Percentiles rank a stretch among this genome's conserved stretches.
Evolutionary conservation across 2,888 invertebrate species (phyloP).

Genomic region (Caenorhabditis panamensis): DNA sequence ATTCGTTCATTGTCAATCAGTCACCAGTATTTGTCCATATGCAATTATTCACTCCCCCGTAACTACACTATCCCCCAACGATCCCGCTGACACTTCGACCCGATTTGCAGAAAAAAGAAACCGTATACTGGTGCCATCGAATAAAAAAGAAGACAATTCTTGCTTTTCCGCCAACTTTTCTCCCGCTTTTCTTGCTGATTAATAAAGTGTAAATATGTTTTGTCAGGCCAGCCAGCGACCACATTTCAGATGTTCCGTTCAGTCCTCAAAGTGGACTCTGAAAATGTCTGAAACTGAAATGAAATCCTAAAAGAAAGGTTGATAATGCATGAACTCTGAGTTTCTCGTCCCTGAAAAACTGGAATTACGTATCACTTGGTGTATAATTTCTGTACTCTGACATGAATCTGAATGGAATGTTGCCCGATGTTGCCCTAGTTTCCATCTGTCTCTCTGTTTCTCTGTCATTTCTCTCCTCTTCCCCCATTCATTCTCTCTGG

Average conservation of each 20-base stretch:
- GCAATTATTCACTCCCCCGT: conserved; percentile 24
- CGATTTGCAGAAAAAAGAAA: conserved; percentile 28
- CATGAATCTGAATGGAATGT: conserved; percentile 47
- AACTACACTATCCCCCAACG: background rate
- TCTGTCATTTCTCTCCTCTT: conserved; percentile 28
- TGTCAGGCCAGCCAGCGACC: background rate
- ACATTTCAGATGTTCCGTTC: conserved; percentile 30
- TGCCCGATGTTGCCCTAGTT: conserved; percentile 59
- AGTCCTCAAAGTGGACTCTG: background rate
- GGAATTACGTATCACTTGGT: background rate
- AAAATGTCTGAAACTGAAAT: background rate
- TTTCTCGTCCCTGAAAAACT: conserved; percentile 6
- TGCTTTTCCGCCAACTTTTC: conserved; percentile 7
- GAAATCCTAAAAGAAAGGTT: conserved; percentile 4
- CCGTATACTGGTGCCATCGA: conserved; percentile 35
- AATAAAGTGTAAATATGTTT: conserved; percentile 45
- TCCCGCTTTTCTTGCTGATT: conserved; percentile 10
- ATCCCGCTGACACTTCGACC: conserved; percentile 18
- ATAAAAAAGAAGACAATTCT: conserved; percentile 20
- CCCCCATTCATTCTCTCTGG: conserved; percentile 4
- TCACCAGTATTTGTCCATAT: conserved; percentile 45
- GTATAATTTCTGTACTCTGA: conserved; percentile 6
- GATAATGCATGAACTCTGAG: conserved; percentile 21
- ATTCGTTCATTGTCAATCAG: conserved; percentile 36
- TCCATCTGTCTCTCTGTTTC: conserved; percentile 48